These are phyloP conservation scores for Labeo rohita DNA, from an alignment of 2,113 vertebrate species.

Conservation along the genomic window DNA sequence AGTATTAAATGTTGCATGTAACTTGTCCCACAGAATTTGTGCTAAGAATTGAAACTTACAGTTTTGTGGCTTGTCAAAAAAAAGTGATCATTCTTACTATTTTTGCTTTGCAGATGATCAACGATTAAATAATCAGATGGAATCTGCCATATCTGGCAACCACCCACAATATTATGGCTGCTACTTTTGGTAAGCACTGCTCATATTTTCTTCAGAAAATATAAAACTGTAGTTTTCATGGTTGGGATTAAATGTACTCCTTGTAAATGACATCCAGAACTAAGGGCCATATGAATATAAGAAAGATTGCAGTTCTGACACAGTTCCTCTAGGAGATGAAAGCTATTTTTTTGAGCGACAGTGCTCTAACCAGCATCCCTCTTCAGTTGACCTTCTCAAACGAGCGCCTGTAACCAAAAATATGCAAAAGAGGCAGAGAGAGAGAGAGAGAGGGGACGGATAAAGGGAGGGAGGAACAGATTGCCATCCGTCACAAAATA, in stretches of 20 bases:
- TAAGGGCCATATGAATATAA: not conserved
- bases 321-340: not conserved
- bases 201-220: not conserved
- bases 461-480: constrained; percentile 68
- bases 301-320: constrained; percentile 7
- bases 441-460: constrained; percentile 42
- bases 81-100: not conserved
- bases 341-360: constrained; percentile 43
- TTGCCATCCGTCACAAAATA: constrained; percentile 77
- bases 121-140: not conserved
- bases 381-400: constrained; percentile 56
- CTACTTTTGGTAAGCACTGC: not conserved
- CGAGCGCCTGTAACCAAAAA: constrained; percentile 48
- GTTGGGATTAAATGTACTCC: not conserved
- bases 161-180: not conserved
- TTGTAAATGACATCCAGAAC: constrained; percentile 15
- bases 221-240: not conserved
- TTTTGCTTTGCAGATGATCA: not conserved
- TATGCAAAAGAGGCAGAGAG: constrained; percentile 33
- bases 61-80: not conserved
- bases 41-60: not conserved
- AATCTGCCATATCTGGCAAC: not conserved
- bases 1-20: not conserved
- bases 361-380: constrained; percentile 46
- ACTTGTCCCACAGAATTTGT: not conserved